Conservation (phyloP, 2,113 vertebrate species). For the Odocoileus virginianus region DNA sequence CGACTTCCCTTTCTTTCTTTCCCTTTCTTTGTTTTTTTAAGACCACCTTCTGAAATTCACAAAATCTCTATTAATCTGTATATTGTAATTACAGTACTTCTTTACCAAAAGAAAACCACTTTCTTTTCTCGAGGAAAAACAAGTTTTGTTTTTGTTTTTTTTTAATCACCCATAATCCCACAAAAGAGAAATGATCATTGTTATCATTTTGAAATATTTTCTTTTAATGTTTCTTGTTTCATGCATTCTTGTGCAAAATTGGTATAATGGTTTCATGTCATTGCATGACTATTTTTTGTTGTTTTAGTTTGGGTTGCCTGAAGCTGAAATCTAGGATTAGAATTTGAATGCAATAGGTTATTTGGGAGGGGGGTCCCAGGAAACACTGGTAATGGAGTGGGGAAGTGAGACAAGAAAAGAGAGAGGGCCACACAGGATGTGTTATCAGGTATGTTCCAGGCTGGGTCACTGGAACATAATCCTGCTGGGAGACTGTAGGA, state of each 20-base stretch:
- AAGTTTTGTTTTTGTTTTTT: too few species aligned
- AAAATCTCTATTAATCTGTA: too few species aligned
- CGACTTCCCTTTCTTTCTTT: background rate
- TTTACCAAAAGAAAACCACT: too few species aligned
- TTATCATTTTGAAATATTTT: background rate
- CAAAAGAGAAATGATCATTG: background rate
- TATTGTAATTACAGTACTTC: too few species aligned
- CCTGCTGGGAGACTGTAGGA: background rate
- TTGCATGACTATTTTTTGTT: background rate
- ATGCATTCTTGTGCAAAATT: fast-evolving
- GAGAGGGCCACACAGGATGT: background rate
- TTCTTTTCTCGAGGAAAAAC: too few species aligned
- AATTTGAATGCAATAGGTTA: background rate
- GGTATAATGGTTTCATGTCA: background rate
- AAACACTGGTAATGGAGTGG: background rate
- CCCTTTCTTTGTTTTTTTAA: too few species aligned
- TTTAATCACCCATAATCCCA: background rate
- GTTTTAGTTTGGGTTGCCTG: background rate
- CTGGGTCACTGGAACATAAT: background rate
- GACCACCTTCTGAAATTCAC: too few species aligned
- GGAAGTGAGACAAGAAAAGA: background rate
- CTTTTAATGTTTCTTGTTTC: background rate
- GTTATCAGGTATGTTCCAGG: background rate
- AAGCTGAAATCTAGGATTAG: background rate
- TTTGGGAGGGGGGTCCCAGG: background rate